Percentiles rank a stretch among this genome's conserved stretches.
Conservation (phyloP, 2,888 invertebrate species). For the Epinotia bilunana region DNA sequence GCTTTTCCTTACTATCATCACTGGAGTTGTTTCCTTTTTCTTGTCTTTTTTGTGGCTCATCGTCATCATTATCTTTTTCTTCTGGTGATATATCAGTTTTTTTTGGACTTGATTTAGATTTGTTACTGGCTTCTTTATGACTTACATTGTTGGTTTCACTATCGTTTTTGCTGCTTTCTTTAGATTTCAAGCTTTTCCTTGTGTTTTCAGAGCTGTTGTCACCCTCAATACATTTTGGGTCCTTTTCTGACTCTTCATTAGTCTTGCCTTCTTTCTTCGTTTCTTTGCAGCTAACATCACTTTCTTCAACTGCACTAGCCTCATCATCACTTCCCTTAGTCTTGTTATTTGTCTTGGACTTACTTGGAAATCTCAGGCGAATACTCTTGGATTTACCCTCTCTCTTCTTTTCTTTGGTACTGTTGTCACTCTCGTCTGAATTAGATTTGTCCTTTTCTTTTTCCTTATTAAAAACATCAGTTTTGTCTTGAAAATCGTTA, state of each 20-base stretch:
- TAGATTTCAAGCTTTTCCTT: slow-evolving; percentile 32
- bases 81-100: background rate
- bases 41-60: background rate
- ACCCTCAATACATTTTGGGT: slow-evolving; percentile 5
- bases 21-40: background rate
- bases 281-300: slow-evolving; percentile 3
- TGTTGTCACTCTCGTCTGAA: slow-evolving; percentile 15
- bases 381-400: background rate
- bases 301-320: background rate
- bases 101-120: background rate
- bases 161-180: slow-evolving; percentile 31
- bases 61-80: background rate
- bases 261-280: background rate
- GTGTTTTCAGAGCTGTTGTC: background rate
- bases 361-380: background rate
- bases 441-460: background rate
- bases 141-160: slow-evolving; percentile 28
- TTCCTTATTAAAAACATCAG: background rate
- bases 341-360: background rate
- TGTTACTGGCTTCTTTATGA: slow-evolving; percentile 23
- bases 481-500: background rate
- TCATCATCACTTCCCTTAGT: background rate
- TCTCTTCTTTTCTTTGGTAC: background rate
- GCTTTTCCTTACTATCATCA: background rate
- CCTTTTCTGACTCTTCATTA: slow-evolving; percentile 12